Base-by-base conservation (phyloP, 2,797 vertebrate genomes). In the Kryptolebias ocellatus region DNA sequence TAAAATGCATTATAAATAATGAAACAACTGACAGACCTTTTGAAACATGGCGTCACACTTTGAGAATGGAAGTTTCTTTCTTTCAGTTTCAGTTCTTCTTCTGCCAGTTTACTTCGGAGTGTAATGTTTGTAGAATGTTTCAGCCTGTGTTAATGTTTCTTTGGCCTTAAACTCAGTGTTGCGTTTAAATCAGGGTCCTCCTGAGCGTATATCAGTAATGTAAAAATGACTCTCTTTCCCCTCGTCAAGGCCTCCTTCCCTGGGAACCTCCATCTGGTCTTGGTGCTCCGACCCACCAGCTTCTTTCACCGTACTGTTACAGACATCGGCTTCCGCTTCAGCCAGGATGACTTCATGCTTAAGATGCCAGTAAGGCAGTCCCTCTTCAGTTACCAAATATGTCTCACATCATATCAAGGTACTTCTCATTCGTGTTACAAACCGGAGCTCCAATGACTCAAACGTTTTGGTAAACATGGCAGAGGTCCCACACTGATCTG, bases 221-320 rank as follows among this genome's bases (percentile, higher is more conserved):
- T 67, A 31, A 76, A 42, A 20, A 16, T n/a, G 27, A 53, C 17
- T 16, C 4, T 72, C 46, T 71, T 49, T 45, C 11, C 17, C 4
- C 31, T 79, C 64, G 51, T 68, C 52, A 70, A 98, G 97, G 94
- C 93, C 0, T 98, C 96, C 57, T 99, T 99, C 85, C 97, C 98
- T 1, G 97, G 97, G 70, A 98, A 95, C 74, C 94, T 99, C 79
- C 97, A 98, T 85, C 83, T 99, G 82, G 96, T 99, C 60, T 90
- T 99, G 93, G 97, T 99, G 59, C 94, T 99, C 28, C 95, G 97
- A 58, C 98, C 97, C 76, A 97, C 95, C 16, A 96, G 95, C 42
- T 98, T 99, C 91, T 96, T 99, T 90, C 98, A 98, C 70, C 95
- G 97, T 74, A 98, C 98, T 28, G 96, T 99, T 73, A 98, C 97